Base-by-base conservation (phyloP, 2,888 invertebrate species). In the Chrysolina haemoptera region DNA sequence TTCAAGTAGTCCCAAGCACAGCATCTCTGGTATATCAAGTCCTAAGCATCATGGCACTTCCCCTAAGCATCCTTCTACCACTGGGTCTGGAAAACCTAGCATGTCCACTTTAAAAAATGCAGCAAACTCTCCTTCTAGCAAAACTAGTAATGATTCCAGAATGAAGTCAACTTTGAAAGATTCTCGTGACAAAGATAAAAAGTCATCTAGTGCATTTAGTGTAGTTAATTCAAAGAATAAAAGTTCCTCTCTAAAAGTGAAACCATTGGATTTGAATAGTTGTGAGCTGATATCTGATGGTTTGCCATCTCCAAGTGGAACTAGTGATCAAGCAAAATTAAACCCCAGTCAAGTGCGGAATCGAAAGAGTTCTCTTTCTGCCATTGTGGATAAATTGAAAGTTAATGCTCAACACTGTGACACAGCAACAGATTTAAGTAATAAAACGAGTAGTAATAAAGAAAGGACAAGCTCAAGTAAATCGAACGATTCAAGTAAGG, bases 61-160 rank as follows among this genome's bases (percentile, higher is more conserved):
- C 16, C 95, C 96, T 20, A 96, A 95, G 86, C 95, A 95, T 81
- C 91, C 92, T 0, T 89, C 89, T 27, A 91, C 92, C 0, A 90
- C 93, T 14, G 90, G 91, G 71, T 93, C 95, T 0, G 96, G 96
- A 0, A 96, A 96, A 84, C 96, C 96, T 0, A 96, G 96, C 83
- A 95, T 96, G 95, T 95, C 95, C 0, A 92, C 96, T 0, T 87
- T 96, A 22, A 96, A 96, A 85, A 96, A 94, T 48, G 95, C 95
- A 8, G 90, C 93, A 0, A 92, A 92, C 83, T 93, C 94, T 1
- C 93, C 93, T 1, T 92, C 91, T n/a, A 90, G 91, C 40, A 92
- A 92, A 85, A 90, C 90, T 35, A 90, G 90, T 20, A 91, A 90
- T 79, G 77, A 77, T n/a, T 90, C 90, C 74, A 91, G 91, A 87